Conservation (phyloP, 2,797 vertebrate genomes). For the Spatula clypeata region DNA sequence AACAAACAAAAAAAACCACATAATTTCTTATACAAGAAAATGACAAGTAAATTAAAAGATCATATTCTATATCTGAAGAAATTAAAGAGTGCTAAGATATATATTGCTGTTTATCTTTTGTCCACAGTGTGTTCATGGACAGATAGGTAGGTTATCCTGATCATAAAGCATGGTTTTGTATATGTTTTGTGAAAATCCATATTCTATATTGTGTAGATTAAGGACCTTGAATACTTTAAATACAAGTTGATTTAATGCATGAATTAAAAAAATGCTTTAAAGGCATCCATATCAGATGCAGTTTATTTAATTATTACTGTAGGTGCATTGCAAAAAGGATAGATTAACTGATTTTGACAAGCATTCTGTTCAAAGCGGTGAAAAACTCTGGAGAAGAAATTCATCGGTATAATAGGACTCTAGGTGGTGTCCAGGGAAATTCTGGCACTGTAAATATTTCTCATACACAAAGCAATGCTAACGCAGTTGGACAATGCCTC, state of each 20-base stretch:
- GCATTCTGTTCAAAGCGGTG: neutral
- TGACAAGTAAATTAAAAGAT: neutral
- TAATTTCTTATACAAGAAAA: neutral
- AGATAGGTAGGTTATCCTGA: neutral
- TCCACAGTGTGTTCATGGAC: neutral
- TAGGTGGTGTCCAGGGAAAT: neutral
- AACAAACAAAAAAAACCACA: neutral
- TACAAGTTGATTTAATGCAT: neutral
- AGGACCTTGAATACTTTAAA: neutral
- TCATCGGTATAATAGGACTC: neutral
- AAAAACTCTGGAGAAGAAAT: slow-evolving; percentile 2
- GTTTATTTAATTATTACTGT: neutral
- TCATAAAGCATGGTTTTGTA: neutral
- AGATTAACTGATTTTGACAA: neutral
- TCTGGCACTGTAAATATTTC: neutral
- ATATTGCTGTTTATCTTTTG: neutral
- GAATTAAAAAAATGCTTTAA: neutral
- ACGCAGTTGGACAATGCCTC: neutral
- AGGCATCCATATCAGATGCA: neutral
- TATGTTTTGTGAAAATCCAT: neutral
- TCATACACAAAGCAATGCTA: neutral
- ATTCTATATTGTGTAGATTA: neutral
- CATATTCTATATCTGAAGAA: neutral
- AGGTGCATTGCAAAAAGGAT: neutral
- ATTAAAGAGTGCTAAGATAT: neutral